Evolutionary conservation across 1,140 invertebrate species (phyloP).

Genomic region (Apis dorsata): DNA sequence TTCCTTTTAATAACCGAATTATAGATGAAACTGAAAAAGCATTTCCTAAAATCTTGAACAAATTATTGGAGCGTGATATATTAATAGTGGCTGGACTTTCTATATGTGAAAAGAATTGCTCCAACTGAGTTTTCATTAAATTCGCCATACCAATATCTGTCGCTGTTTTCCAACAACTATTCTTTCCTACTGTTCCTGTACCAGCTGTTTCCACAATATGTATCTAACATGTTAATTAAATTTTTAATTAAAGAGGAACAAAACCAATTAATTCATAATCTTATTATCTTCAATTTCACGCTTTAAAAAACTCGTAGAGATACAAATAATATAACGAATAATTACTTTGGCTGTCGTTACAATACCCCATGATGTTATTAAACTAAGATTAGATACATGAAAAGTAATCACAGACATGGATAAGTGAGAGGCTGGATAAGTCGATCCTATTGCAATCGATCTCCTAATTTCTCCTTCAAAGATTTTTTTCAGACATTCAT

Average conservation of each 20-base stretch:
- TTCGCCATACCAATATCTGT: conserved; percentile 53
- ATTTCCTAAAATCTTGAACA: conserved; percentile 54
- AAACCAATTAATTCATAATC: background rate
- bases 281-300: background rate
- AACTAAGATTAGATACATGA: conserved; percentile 51
- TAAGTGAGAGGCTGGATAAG: conserved; percentile 56
- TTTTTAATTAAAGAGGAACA: background rate
- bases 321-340: background rate
- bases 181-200: conserved; percentile 48
- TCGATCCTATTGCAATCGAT: conserved; percentile 25
- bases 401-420: conserved; percentile 56
- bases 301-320: background rate
- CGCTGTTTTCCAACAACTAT: conserved; percentile 39
- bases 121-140: conserved; percentile 53
- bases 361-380: conserved; percentile 54
- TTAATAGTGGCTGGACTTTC: background rate
- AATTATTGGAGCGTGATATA: conserved; percentile 38
- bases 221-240: conserved; percentile 42
- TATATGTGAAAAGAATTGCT: conserved; percentile 52
- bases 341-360: conserved; percentile 55
- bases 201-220: conserved; percentile 66
- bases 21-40: conserved; percentile 41
- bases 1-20: conserved; percentile 46
- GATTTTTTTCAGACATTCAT: conserved; percentile 43
- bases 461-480: conserved; percentile 56